Base-by-base conservation (phyloP, 2,797 vertebrate genomes). In the Balearica regulorum region DNA sequence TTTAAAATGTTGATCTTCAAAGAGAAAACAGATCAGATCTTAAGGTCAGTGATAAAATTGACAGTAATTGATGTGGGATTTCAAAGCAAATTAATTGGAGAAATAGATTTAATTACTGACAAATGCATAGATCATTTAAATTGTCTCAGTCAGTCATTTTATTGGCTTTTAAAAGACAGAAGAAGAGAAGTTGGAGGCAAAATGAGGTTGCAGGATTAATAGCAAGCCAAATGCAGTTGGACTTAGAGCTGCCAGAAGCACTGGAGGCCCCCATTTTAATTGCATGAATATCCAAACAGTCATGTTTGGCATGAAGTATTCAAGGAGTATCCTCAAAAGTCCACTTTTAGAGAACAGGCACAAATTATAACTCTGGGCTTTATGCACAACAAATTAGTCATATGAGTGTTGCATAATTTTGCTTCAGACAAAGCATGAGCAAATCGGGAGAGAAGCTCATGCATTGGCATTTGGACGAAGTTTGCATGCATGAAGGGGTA, bases 271-370 rank as follows among this genome's bases (percentile, higher is more conserved):
- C 80, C 81, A 35, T 81, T 95, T 95, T 95, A 96, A 96, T 94
- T 95, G 75, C 75, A n/a, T 88, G 46, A 82, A 87, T 95, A 92
- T 96, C 94, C 90, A 72, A 94, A 92, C 21, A 93, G 75, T 93
- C 90, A 83, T 90, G 90, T 89, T 91, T 97, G 93, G 87, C 94
- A 86, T 83, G 70, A 92, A 93, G 72, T 33, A 91, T 90, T 92
- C 72, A 91, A 93, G 71, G 48, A 97, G 89, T 93, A 96, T 93
- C 91, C 90, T 95, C 93, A 88, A 70, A 95, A 94, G 94, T 83
- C 96, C 91, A 96, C 88, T 97, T 94, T 55, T 83, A 83, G 80
- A 91, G 54, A 94, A 87, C 86, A 94, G 72, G 79, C 89, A 92
- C 69, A 83, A 89, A 96, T 94, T 96, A 83, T 62, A 93, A 94